A percentile compares a stretch with the other conserved stretches of the same genome.
These are phyloP conservation scores for Holotrichia oblita DNA, from an alignment of 1,140 invertebrate species.

Conservation along the genomic window DNA sequence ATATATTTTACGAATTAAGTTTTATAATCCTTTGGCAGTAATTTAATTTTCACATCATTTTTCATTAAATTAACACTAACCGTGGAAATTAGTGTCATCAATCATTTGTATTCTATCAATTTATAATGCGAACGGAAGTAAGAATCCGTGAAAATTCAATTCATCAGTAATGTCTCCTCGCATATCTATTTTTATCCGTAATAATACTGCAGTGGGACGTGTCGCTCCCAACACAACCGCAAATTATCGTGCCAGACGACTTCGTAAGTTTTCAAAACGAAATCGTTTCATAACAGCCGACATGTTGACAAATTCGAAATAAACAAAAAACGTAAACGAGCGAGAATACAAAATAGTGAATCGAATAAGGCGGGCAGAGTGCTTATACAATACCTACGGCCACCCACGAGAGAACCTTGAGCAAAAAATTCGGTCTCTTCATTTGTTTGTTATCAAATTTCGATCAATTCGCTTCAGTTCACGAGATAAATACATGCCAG, in stretches of 20 bases:
- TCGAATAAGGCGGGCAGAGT: not conserved
- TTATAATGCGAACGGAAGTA: not conserved
- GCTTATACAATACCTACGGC: not conserved
- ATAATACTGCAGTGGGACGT: not conserved
- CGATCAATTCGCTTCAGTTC: slow-evolving; percentile 27
- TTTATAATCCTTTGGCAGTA: not conserved
- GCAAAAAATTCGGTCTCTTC: slow-evolving; percentile 24
- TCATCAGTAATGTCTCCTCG: not conserved
- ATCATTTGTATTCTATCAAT: not conserved
- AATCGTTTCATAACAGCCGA: slow-evolving; percentile 9
- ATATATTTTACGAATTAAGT: no score
- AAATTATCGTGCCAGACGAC: slow-evolving; percentile 14
- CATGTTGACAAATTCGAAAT: slow-evolving; percentile 20
- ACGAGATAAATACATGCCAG: slow-evolving; percentile 22
- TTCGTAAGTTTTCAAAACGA: slow-evolving; percentile 15
- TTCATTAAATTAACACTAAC: not conserved
- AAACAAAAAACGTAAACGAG: not conserved
- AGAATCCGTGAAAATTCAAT: not conserved
- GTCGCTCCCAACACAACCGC: not conserved
- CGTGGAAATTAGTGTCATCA: not conserved
- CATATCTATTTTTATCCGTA: not conserved
- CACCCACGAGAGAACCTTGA: slow-evolving; percentile 19
- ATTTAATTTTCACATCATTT: not conserved
- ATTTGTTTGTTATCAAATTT: slow-evolving; percentile 19
- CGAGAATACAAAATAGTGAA: not conserved